Base-by-base conservation (phyloP, 2,797 vertebrate species). In the Etheostoma nigrum region DNA sequence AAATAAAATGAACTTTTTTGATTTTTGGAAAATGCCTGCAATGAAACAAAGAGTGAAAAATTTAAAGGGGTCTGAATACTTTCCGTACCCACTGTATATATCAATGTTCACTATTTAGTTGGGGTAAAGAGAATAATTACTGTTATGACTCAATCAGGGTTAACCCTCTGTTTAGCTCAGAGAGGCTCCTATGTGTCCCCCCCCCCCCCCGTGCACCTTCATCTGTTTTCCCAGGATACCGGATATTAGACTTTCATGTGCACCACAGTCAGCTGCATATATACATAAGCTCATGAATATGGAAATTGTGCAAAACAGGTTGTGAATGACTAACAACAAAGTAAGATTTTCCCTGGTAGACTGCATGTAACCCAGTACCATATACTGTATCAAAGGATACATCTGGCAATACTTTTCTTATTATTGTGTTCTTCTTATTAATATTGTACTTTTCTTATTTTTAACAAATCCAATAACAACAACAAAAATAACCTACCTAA, bases 51-150 rank as follows among this genome's bases (percentile, higher is more conserved):
- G n/a, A n/a, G n/a, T n/a, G n/a, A n/a, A n/a, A n/a, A n/a, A n/a
- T n/a, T n/a, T n/a, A n/a, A n/a, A n/a, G n/a, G n/a, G n/a, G n/a
- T n/a, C n/a, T n/a, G n/a, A n/a, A n/a, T n/a, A n/a, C n/a, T n/a
- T n/a, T n/a, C n/a, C n/a, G n/a, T n/a, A n/a, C n/a, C n/a, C n/a
- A n/a, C n/a, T n/a, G n/a, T n/a, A 86, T 89, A 72, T 69, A 83
- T 80, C 63, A 71, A 71, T 81, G 70, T 67, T 86, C 44, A 15
- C 49, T 23, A 75, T 86, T 89, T 76, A 90, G 81, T 71, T 59
- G 45, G 64, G 76, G 68, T 75, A 89, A 89, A 87, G 68, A 85
- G 82, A 82, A 83, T 88, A 91, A 93, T 93, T 90, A 79, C 66
- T 58, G 42, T 54, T 84, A 78, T 80, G 79, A 62, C 68, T 83